Conservation (phyloP, 2,113 vertebrate genomes). For the Irena cyanogastra region DNA sequence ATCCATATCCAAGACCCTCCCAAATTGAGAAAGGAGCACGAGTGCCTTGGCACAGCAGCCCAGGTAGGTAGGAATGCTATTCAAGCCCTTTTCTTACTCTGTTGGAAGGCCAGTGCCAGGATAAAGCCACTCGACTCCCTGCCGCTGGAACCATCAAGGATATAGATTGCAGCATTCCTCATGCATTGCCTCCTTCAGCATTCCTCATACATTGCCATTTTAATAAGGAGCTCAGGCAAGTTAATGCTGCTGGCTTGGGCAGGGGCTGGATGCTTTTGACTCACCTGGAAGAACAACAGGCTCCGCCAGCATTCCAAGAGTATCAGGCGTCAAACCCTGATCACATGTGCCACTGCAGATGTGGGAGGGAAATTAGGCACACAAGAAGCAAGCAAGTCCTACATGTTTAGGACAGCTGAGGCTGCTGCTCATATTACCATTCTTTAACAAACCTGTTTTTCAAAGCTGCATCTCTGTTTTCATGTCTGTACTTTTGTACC, state of each 20-base stretch:
- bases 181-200: rapidly evolving
- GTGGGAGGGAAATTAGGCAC: neutral
- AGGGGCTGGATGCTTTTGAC: neutral
- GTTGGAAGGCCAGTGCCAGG: neutral
- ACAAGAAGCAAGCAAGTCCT: neutral
- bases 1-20: neutral
- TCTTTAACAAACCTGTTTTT: neutral
- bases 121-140: neutral
- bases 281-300: neutral
- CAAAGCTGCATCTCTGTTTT: neutral
- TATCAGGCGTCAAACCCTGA: rapidly evolving
- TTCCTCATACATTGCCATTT: rapidly evolving
- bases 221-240: neutral
- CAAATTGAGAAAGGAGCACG: neutral
- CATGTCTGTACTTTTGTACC: rapidly evolving
- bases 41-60: neutral
- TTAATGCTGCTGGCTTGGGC: neutral
- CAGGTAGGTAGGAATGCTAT: rapidly evolving
- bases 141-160: neutral
- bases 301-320: neutral
- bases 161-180: neutral
- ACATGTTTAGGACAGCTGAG: rapidly evolving
- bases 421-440: neutral
- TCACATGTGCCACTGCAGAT: neutral
- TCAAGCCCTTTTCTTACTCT: neutral